These are phyloP conservation scores for Gymnocephalus cernua DNA, from an alignment of 2,113 vertebrate genomes.

Conservation along the genomic window DNA sequence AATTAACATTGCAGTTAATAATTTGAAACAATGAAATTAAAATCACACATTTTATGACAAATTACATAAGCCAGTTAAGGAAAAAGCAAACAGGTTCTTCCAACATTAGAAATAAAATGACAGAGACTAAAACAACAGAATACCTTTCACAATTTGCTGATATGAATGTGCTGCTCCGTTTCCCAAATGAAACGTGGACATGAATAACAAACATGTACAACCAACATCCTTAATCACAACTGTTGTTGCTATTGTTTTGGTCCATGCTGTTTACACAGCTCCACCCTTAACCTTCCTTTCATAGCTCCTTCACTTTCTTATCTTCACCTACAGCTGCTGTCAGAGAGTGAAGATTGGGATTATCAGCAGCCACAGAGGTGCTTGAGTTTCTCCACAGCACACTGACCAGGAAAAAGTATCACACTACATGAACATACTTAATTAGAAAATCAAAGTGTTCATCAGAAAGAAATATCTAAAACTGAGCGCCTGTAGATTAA, in stretches of 20 bases:
- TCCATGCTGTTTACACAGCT: conserved; percentile 43
- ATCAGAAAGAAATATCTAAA: not conserved
- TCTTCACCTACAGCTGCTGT: conserved; percentile 29
- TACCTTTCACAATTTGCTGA: too few species aligned
- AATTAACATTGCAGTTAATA: not conserved
- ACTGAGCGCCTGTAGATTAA: not conserved
- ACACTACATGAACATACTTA: not conserved
- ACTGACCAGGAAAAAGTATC: conserved; percentile 1
- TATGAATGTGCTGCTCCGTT: not conserved
- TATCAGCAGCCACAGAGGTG: conserved; percentile 1
- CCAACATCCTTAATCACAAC: conserved; percentile 1
- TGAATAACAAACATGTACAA: conserved; percentile 10
- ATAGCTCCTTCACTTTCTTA: conserved; percentile 19
- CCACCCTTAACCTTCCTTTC: conserved; percentile 5
- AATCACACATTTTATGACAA: not conserved
- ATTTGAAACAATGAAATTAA: not conserved
- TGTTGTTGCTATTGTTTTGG: conserved; percentile 50
- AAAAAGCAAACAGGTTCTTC: conserved; percentile 10
- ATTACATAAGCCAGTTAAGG: not conserved
- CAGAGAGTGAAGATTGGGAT: not conserved
- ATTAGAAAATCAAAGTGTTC: not conserved
- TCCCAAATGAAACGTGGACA: conserved; percentile 2
- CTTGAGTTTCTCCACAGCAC: conserved; percentile 25
- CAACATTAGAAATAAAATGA: conserved; percentile 2
- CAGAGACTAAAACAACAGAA: not conserved